Percentiles rank a stretch among this genome's conserved stretches.
phyloP scores from a whole-genome alignment of 2,888 invertebrate genomes.

The Pimpla rufipes region DNA sequence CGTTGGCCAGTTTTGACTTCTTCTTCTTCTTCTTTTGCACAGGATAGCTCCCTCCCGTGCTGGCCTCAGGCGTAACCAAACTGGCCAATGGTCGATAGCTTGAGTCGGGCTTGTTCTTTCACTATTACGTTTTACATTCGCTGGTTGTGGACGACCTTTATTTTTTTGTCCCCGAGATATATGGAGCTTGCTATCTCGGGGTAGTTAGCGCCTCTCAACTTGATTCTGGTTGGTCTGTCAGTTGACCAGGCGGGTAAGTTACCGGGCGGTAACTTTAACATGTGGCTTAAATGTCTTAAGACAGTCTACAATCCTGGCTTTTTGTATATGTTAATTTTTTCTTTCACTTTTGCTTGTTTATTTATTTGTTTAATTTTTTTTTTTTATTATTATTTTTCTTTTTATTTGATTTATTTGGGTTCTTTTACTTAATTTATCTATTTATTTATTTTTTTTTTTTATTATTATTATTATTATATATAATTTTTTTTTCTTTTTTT shows the following conservation, averaged over 20 bases:
- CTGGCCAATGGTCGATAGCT: conserved; percentile 13
- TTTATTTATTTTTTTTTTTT: too few species aligned
- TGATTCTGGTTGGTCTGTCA: neutral
- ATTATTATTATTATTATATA: neutral
- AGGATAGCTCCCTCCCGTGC: conserved; percentile 27
- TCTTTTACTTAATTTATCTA: too few species aligned
- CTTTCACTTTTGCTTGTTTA: neutral
- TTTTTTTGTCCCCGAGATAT: neutral
- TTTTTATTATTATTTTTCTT: too few species aligned
- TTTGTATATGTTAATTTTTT: conserved; percentile 3
- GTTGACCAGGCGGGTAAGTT: conserved; percentile 6
- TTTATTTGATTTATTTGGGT: neutral
- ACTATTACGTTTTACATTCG: neutral
- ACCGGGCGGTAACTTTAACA: conserved; percentile 1
- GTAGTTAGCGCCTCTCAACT: neutral
- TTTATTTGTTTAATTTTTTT: neutral
- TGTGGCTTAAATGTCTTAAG: conserved; percentile 3
- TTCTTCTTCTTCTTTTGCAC: conserved; percentile 13
- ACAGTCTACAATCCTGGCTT: conserved; percentile 6
- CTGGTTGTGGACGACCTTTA: neutral
- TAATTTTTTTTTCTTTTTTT: neutral
- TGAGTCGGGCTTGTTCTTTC: neutral
- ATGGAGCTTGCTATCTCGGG: conserved; percentile 5
- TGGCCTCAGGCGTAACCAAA: conserved; percentile 22
- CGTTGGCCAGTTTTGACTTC: too few species aligned